Conservation (phyloP, 2,888 invertebrate genomes). For the Drosophila nigritarsus region DNA sequence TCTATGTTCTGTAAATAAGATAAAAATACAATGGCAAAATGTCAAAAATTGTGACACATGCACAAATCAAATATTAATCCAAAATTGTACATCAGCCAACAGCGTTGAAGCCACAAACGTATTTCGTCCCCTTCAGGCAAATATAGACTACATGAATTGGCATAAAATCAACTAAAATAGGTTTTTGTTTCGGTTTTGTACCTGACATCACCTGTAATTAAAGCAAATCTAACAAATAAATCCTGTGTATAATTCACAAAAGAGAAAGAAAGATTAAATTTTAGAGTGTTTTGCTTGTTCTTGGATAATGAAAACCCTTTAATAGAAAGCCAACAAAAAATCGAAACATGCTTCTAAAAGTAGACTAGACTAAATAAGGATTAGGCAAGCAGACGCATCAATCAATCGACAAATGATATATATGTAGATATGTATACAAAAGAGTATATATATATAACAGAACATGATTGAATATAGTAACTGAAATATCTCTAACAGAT, state of each 20-base stretch:
- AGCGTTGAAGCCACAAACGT: not conserved
- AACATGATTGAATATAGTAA: not conserved
- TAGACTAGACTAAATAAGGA: not conserved
- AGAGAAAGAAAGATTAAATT: not conserved
- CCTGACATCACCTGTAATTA: not conserved
- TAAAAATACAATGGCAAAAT: not conserved
- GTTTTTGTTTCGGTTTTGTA: not conserved
- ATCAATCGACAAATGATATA: too few species aligned
- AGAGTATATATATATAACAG: not conserved
- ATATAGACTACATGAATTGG: not conserved
- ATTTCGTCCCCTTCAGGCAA: not conserved
- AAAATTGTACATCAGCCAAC: not conserved
- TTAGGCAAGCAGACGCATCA: too few species aligned
- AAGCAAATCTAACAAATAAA: not conserved
- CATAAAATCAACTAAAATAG: not conserved
- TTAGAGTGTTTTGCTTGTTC: rapidly evolving
- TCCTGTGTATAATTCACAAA: not conserved
- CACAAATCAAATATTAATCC: constrained; percentile 4
- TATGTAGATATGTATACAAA: too few species aligned
- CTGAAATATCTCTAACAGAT: not conserved
- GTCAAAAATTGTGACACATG: not conserved
- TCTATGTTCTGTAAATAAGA: too few species aligned
- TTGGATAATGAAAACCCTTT: not conserved
- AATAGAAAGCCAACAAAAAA: not conserved
- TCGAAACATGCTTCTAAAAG: not conserved